phyloP scores from a whole-genome alignment of 2,888 invertebrate genomes.

The Scaptodrosophila latifasciaeformis region DNA sequence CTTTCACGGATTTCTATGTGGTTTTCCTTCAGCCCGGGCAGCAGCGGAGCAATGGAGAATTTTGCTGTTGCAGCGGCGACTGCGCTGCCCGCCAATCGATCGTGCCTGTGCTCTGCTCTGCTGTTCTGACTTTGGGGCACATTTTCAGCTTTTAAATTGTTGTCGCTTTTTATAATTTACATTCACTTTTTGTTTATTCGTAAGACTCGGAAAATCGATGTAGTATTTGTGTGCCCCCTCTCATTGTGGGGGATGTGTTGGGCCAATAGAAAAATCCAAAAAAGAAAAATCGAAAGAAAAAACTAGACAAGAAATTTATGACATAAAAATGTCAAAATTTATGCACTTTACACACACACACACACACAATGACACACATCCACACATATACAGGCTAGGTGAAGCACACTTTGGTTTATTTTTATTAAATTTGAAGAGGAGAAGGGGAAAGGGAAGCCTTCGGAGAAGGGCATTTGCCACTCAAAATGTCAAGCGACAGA shows the following conservation, averaged over 20 bases:
- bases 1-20: slow-evolving; percentile 16
- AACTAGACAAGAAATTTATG: slow-evolving; percentile 56
- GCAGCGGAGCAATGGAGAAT: slow-evolving; percentile 6
- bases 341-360: background rate
- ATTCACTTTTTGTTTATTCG: slow-evolving; percentile 3
- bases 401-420: too few species aligned
- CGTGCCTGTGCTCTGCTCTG: slow-evolving; percentile 23
- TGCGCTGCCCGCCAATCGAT: slow-evolving; percentile 25
- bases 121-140: background rate
- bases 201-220: too few species aligned
- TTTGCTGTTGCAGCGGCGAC: slow-evolving; percentile 16
- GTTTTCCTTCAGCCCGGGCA: background rate
- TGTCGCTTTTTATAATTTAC: background rate
- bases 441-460: too few species aligned
- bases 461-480: slow-evolving; percentile 8
- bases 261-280: too few species aligned
- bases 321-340: slow-evolving; percentile 55
- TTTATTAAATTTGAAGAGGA: too few species aligned
- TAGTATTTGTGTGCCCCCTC: too few species aligned
- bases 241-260: background rate
- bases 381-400: too few species aligned
- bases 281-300: too few species aligned
- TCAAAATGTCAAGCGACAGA: slow-evolving; percentile 19
- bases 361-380: background rate
- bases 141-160: background rate